phyloP scores from a whole-genome alignment of 2,113 vertebrate genomes.

The Megaptera novaeangliae region DNA sequence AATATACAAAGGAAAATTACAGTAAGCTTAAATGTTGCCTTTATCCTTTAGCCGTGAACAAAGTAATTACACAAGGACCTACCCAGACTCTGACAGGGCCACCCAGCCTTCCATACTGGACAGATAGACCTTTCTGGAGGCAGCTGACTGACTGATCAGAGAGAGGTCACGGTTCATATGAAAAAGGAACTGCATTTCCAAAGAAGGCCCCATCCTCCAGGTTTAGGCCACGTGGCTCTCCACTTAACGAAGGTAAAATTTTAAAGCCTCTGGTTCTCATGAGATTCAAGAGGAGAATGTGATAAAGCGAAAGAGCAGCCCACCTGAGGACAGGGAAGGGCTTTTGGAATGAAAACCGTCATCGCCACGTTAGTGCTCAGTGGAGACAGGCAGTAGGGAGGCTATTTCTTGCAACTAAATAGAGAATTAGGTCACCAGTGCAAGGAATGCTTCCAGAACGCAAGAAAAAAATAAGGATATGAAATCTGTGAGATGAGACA shows the following conservation, averaged over 20 bases:
- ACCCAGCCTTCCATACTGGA: background rate
- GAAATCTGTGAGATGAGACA: background rate
- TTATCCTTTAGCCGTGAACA: background rate
- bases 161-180: background rate
- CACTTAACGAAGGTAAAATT: background rate
- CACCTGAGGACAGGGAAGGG: background rate
- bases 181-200: background rate
- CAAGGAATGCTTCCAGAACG: background rate
- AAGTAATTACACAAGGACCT: background rate
- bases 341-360: background rate
- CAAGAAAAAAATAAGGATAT: background rate
- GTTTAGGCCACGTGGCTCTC: background rate
- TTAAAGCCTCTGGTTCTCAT: background rate
- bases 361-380: background rate
- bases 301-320: background rate
- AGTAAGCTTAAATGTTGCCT: background rate
- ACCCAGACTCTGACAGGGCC: background rate
- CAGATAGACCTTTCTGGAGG: background rate
- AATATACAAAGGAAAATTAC: background rate
- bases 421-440: background rate
- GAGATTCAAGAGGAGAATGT: background rate
- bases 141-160: background rate
- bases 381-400: background rate
- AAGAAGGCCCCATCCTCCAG: background rate
- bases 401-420: background rate